These are phyloP conservation scores for Euleptes europaea DNA, from an alignment of 2,113 vertebrate genomes.

Conservation along the genomic window DNA sequence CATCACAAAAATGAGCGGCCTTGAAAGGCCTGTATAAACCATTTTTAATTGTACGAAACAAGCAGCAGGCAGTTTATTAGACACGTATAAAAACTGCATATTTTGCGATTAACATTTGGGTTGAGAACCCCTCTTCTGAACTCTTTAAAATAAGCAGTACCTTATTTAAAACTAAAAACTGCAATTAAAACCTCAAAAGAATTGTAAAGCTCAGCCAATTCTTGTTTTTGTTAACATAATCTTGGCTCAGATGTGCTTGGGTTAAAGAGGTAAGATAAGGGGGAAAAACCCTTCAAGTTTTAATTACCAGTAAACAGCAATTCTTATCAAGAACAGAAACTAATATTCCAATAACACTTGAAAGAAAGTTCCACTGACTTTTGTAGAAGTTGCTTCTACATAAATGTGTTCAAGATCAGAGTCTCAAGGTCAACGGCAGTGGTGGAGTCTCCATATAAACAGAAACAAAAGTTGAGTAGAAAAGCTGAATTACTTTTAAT, in stretches of 20 bases:
- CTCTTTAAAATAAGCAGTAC: slow-evolving; percentile 29
- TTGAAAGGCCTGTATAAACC: not conserved
- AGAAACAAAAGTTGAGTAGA: slow-evolving; percentile 29
- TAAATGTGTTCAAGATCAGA: not conserved
- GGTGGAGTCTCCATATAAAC: slow-evolving; percentile 50
- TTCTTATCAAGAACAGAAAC: slow-evolving; percentile 49
- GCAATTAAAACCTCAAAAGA: slow-evolving; percentile 61
- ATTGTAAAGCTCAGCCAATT: slow-evolving; percentile 37
- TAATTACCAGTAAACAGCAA: slow-evolving; percentile 53
- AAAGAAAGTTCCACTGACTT: not conserved
- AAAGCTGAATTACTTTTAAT: slow-evolving; percentile 48
- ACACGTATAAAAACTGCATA: slow-evolving; percentile 25
- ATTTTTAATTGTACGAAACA: not conserved
- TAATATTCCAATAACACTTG: slow-evolving; percentile 19
- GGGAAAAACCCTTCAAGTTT: not conserved
- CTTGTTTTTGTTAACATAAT: slow-evolving; percentile 34
- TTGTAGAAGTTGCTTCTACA: not conserved
- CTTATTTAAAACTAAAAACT: slow-evolving; percentile 50
- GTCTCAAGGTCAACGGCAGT: slow-evolving; percentile 34
- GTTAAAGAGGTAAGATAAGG: slow-evolving; percentile 51
- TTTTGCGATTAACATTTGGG: slow-evolving; percentile 44
- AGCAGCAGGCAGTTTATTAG: slow-evolving; percentile 3
- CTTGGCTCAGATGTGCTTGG: slow-evolving; percentile 48
- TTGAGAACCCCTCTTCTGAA: slow-evolving; percentile 1
- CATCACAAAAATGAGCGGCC: not conserved